Percentiles rank a stretch among this genome's conserved stretches.
phyloP scores from a whole-genome alignment of 2,113 vertebrate genomes.

The Thamnophis sirtalis region DNA sequence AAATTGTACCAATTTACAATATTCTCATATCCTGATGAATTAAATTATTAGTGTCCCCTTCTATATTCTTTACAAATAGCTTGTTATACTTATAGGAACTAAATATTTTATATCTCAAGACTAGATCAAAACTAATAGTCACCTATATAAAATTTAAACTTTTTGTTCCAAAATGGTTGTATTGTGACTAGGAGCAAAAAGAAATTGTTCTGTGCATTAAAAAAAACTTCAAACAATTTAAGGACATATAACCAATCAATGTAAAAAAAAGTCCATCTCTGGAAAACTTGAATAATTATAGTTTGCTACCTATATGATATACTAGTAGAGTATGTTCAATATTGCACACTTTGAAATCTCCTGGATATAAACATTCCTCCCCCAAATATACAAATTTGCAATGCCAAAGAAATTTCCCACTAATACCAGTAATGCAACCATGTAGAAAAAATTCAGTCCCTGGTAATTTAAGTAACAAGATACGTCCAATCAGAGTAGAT shows the following conservation, averaged over 20 bases:
- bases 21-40: background rate
- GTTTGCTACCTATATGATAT: background rate
- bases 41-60: background rate
- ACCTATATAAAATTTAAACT: background rate
- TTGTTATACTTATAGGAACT: conserved; percentile 1
- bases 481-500: background rate
- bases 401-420: background rate
- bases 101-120: background rate
- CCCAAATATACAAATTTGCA: background rate
- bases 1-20: background rate
- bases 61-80: background rate
- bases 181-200: background rate
- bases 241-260: background rate
- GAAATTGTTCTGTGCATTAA: background rate
- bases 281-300: background rate
- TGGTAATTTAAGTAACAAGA: background rate
- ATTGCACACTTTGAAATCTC: background rate
- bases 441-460: background rate
- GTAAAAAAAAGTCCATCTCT: background rate
- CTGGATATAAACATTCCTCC: background rate
- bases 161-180: background rate
- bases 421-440: background rate
- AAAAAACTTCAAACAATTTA: background rate
- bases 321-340: too few species aligned
- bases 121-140: background rate